phyloP scores from a whole-genome alignment of 2,888 invertebrate species.

The Ochlodes sylvanus region DNA sequence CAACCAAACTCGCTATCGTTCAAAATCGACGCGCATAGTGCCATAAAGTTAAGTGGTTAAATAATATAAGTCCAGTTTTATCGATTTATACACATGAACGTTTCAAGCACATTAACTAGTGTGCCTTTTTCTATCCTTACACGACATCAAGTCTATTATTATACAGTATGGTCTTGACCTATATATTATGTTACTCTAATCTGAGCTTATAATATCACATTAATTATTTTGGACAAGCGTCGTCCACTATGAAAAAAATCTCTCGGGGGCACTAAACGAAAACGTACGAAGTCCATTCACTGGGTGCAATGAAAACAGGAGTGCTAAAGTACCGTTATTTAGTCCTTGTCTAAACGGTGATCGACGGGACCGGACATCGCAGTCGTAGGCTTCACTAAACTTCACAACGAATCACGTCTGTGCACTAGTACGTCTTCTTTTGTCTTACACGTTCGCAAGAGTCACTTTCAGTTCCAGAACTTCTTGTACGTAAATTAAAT shows the following conservation, averaged over 20 bases:
- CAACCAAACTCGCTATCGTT: background rate
- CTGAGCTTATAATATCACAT: constrained; percentile 83
- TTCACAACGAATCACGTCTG: constrained; percentile 23
- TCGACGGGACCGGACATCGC: constrained; percentile 21
- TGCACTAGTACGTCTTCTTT: constrained; percentile 46
- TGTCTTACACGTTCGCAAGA: constrained; percentile 42
- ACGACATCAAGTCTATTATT: constrained; percentile 73
- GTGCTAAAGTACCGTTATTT: constrained; percentile 42
- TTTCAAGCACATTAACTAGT: constrained; percentile 28
- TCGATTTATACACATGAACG: constrained; percentile 23
- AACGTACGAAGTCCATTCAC: constrained; percentile 25
- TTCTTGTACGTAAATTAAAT: constrained; percentile 31
- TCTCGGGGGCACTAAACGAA: constrained; percentile 38
- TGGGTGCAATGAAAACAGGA: constrained; percentile 35
- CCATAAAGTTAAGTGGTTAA: constrained; percentile 25
- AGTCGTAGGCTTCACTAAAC: constrained; percentile 28
- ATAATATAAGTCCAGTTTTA: constrained; percentile 27
- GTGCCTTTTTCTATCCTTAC: constrained; percentile 54
- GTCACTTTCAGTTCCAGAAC: constrained; percentile 39
- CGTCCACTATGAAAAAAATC: constrained; percentile 51
- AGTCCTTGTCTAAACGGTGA: constrained; percentile 18
- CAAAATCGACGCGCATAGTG: constrained; percentile 17
- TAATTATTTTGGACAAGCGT: constrained; percentile 60
- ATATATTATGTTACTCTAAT: constrained; percentile 54
- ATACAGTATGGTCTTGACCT: constrained; percentile 62